Evolutionary conservation across 2,888 invertebrate species (phyloP).

Genomic region (Drosophila kuntzei): DNA sequence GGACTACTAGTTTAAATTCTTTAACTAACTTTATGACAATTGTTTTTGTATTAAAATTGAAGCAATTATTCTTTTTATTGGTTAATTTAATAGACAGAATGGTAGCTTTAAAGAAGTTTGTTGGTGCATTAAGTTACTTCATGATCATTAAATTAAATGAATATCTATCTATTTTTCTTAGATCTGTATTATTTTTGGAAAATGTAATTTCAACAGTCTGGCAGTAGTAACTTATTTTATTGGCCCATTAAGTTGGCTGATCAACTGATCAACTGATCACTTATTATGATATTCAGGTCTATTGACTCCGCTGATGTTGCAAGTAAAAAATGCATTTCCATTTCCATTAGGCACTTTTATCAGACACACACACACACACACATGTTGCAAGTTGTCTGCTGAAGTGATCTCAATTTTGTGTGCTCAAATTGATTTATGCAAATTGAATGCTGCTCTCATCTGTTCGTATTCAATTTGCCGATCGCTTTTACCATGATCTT

Average conservation of each 20-base stretch:
- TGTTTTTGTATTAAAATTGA: not conserved
- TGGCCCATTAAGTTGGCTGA: conserved; percentile 5
- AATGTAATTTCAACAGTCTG: not conserved
- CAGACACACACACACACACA: conserved; percentile 9
- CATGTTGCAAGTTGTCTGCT: conserved; percentile 22
- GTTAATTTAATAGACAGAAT: not conserved
- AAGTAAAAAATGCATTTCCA: conserved; percentile 30
- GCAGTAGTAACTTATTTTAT: not conserved
- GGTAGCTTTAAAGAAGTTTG: not conserved
- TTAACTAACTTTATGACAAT: not conserved
- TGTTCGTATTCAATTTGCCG: conserved; percentile 35
- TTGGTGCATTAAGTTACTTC: not conserved
- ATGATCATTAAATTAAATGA: too few relatives aligned
- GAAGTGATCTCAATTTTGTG: conserved; percentile 60
- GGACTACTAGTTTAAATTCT: not conserved
- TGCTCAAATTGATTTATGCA: conserved; percentile 71
- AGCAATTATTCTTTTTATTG: not conserved
- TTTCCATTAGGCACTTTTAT: conserved; percentile 41
- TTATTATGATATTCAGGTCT: not conserved
- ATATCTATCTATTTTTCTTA: not conserved
- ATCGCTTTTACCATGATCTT: conserved; percentile 38
- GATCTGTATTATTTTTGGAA: not conserved
- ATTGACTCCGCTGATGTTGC: conserved; percentile 15
- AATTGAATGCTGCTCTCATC: conserved; percentile 54
- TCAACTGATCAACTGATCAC: not conserved